Evolutionary conservation across 2,888 invertebrate genomes (phyloP).

Genomic region (Trachelus troglodyta): DNA sequence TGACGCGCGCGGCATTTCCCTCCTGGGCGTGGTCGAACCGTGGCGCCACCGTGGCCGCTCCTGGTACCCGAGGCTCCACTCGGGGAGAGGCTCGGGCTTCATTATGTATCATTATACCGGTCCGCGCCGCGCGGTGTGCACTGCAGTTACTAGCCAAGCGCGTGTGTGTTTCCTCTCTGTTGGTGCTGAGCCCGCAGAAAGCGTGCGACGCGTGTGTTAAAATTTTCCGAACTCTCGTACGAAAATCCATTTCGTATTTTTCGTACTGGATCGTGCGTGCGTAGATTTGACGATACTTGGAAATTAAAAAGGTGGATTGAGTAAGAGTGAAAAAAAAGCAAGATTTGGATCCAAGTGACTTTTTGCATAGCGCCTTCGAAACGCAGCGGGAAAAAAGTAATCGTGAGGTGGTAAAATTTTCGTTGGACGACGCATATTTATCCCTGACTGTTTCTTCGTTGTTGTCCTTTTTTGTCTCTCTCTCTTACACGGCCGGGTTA

Average conservation of each 20-base stretch:
- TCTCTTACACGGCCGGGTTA: conserved; percentile 16
- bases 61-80: conserved; percentile 46
- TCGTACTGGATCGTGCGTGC: not conserved
- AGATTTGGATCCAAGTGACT: not conserved
- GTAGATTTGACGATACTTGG: not conserved
- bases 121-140: conserved; percentile 67
- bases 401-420: not conserved
- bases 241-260: not conserved
- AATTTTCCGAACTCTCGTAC: conserved; percentile 1
- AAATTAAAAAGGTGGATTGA: not conserved
- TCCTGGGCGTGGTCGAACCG: conserved; percentile 45
- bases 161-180: conserved; percentile 56
- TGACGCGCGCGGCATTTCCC: conserved; percentile 21
- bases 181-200: conserved; percentile 3
- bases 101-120: conserved; percentile 68
- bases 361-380: not conserved
- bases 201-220: conserved; percentile 5
- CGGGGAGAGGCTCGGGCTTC: conserved; percentile 65
- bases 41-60: conserved; percentile 53
- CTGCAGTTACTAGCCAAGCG: conserved; percentile 62
- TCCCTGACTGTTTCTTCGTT: not conserved
- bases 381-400: not conserved
- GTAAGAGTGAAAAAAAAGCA: not conserved
- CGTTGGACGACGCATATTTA: not conserved
- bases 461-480: not conserved